Evolutionary conservation across 2,888 invertebrate genomes (phyloP), one percentile per base, ranked within the genome.

Genomic region (Incurvaria masculella): DNA sequence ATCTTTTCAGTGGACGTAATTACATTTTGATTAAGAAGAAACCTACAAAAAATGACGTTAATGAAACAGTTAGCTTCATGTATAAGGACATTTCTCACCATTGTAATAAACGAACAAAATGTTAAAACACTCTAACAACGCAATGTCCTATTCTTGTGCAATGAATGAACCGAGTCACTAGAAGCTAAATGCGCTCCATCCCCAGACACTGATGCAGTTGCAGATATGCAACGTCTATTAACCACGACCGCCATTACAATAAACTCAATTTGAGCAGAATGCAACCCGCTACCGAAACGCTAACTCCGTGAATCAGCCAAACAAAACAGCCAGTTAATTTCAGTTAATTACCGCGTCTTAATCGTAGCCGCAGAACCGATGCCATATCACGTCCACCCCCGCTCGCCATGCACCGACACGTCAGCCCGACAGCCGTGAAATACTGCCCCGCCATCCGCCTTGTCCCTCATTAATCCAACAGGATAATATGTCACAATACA

Each of bases 401-500:
- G 10, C 23, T 23, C 14, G 33, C 14, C 33, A 33, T n/a, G n/a
- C 33, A 8, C 33, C 14, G 33, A 33, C 33, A 33, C 11, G 6
- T 33, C 33, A 8, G 14, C 33, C 4, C 33, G 33, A 33, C 33
- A 33, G 33, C 33, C 3, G 3, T 33, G 33, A 33, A 33, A 33
- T 33, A 33, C 14, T 10, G 33, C 33, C 6, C 3, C 14, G 33
- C 33, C 33, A 33, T 33, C 33, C 33, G 33, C 4, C 3, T 3
- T 11, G 65, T 62, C 60, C 61, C 65, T 66, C 68, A 74, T 76
- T 78, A 75, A 76, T 78, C 71, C 69, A 61, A 58, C 60, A 65
- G 68, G 72, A 72, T 70, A 71, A 72, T 71, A 73, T 68, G 70
- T 72, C 71, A 65, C 66, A 68, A 72, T 69, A 68, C 71, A 69